Evolutionary conservation across 2,797 vertebrate genomes (phyloP).

Genomic region (Sebastes minor): DNA sequence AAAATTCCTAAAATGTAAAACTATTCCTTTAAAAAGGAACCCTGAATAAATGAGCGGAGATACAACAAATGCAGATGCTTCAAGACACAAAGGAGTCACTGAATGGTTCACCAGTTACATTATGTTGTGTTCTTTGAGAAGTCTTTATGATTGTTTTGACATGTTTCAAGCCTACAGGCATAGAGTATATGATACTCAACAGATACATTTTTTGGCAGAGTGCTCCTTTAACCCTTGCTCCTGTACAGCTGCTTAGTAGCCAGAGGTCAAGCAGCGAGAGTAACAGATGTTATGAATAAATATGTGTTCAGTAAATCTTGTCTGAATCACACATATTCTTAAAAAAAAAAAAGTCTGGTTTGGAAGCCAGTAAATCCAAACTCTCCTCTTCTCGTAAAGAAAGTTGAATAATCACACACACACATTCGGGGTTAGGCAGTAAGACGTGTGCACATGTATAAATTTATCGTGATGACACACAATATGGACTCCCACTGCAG

Average conservation of each 20-base stretch:
- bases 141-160: not conserved
- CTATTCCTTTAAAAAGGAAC: not conserved
- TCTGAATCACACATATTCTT: not conserved
- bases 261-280: not conserved
- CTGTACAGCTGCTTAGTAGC: not conserved
- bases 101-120: not conserved
- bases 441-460: not conserved
- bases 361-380: not conserved
- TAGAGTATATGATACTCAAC: not conserved
- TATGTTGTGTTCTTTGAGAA: not conserved
- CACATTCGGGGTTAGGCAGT: not conserved
- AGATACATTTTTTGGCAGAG: not conserved
- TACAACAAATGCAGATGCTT: not conserved
- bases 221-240: not conserved
- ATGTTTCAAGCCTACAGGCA: not conserved
- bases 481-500: conserved; percentile 4
- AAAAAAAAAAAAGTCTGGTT: not conserved
- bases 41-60: not conserved
- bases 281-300: conserved; percentile 25
- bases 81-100: not conserved
- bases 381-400: not conserved
- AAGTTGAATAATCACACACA: not conserved
- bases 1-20: not conserved
- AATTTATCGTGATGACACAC: conserved; percentile 25
- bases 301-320: not conserved